Percentiles rank a stretch among this genome's conserved stretches.
These are phyloP conservation scores for Acanthosoma haemorrhoidale DNA, from an alignment of 2,888 invertebrate species.

Conservation along the genomic window DNA sequence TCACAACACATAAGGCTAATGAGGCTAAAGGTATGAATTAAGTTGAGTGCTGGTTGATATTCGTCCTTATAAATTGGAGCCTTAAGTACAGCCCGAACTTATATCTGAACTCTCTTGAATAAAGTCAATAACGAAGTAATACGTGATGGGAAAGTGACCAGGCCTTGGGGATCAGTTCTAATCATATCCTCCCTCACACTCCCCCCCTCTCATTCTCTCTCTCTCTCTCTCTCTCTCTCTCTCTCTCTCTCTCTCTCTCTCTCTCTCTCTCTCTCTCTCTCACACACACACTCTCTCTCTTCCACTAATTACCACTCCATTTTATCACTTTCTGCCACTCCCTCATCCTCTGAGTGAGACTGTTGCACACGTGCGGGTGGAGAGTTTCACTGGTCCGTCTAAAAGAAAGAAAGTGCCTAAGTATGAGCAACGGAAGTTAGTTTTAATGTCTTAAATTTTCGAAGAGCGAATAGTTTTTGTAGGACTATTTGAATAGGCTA, in stretches of 20 bases:
- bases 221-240: not conserved
- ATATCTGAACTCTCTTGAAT: not conserved
- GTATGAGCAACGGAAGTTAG: too few relatives aligned
- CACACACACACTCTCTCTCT: too few relatives aligned
- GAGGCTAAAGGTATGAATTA: too few relatives aligned
- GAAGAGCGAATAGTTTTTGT: too few relatives aligned
- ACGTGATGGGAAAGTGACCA: conserved; percentile 10
- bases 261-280: not conserved
- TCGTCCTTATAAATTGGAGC: not conserved
- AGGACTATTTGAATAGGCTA: too few relatives aligned
- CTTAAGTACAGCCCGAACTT: too few relatives aligned
- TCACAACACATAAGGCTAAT: too few relatives aligned
- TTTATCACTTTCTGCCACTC: not conserved
- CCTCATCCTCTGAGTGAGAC: not conserved
- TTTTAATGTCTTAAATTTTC: too few relatives aligned
- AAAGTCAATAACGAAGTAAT: conserved; percentile 12
- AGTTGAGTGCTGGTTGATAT: too few relatives aligned
- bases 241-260: not conserved
- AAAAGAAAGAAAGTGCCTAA: too few relatives aligned
- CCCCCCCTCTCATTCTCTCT: not conserved
- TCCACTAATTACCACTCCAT: not conserved
- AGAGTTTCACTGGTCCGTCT: too few relatives aligned
- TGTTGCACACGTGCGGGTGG: not conserved
- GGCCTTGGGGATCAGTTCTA: too few relatives aligned
- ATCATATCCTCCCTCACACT: not conserved